A percentile compares a stretch with the other conserved stretches of the same genome.
phyloP scores from a whole-genome alignment of 2,888 invertebrate species.

The Octonoba sinensis region DNA sequence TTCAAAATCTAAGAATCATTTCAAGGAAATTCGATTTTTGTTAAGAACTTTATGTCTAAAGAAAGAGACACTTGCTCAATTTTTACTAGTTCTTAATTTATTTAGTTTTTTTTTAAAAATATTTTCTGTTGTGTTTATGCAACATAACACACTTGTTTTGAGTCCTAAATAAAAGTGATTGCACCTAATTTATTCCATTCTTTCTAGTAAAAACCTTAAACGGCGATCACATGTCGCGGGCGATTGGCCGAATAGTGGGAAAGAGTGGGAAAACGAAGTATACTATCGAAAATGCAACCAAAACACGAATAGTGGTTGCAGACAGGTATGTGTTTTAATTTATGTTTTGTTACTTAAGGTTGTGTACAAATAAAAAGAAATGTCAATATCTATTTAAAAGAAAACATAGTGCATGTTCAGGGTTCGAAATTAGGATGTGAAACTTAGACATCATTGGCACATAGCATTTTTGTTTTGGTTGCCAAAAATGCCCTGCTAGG shows the following conservation, averaged over 20 bases:
- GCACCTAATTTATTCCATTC: constrained; percentile 2
- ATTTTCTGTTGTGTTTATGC: too few relatives aligned
- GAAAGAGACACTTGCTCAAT: too few relatives aligned
- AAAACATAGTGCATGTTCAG: background rate
- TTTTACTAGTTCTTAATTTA: too few relatives aligned
- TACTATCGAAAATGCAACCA: constrained; percentile 98
- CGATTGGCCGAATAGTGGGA: constrained; percentile 97
- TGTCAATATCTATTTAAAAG: background rate
- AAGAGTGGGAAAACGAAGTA: constrained; percentile 97
- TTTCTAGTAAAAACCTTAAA: constrained; percentile 86
- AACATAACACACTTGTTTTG: too few relatives aligned
- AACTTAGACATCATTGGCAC: too few relatives aligned
- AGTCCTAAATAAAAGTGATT: too few relatives aligned
- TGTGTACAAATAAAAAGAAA: background rate
- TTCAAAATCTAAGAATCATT: too few relatives aligned
- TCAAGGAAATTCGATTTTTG: too few relatives aligned
- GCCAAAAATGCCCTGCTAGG: too few relatives aligned
- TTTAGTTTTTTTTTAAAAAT: too few relatives aligned
- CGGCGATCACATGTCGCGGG: constrained; percentile 95
- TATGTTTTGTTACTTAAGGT: background rate
- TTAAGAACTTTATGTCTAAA: too few relatives aligned
- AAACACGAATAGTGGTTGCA: constrained; percentile 96
- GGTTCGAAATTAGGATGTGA: background rate
- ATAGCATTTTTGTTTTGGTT: too few relatives aligned
- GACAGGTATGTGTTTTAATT: constrained; percentile 75